Evolutionary conservation across 2,888 invertebrate genomes (phyloP).

Genomic region (Drosophila peninsularis): DNA sequence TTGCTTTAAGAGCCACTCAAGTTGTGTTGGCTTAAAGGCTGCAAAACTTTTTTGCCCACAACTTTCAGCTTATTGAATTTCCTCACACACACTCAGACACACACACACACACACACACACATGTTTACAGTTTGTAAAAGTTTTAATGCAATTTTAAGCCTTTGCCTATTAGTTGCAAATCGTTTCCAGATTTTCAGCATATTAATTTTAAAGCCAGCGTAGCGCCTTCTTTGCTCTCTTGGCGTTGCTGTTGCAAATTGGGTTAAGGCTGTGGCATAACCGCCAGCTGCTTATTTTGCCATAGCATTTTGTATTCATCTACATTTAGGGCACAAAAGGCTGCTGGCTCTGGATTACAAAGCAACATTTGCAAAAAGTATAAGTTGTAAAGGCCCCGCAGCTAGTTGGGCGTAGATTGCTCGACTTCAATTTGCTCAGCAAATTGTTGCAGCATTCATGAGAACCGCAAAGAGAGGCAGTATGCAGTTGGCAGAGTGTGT

Average conservation of each 20-base stretch:
- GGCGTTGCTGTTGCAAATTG: constrained; percentile 56
- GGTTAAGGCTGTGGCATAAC: constrained; percentile 63
- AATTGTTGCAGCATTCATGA: not conserved
- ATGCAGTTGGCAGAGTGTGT: not conserved
- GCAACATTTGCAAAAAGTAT: constrained; percentile 41
- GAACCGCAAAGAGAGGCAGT: not conserved
- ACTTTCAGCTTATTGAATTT: constrained; percentile 73
- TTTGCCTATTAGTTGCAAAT: constrained; percentile 74
- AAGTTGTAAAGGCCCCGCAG: constrained; percentile 25
- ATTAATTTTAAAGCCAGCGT: constrained; percentile 61
- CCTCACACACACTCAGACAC: not conserved
- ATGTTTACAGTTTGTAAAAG: constrained; percentile 53
- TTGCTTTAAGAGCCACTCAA: constrained; percentile 42
- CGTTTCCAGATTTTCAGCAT: constrained; percentile 70
- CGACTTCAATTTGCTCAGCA: constrained; percentile 4
- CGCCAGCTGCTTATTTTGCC: constrained; percentile 15
- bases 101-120: not conserved
- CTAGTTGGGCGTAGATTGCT: not conserved
- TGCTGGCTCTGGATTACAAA: constrained; percentile 56
- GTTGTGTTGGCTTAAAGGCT: constrained; percentile 47
- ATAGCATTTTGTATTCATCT: constrained; percentile 40
- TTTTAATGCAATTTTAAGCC: constrained; percentile 79
- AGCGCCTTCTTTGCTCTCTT: constrained; percentile 12
- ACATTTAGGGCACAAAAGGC: constrained; percentile 12
- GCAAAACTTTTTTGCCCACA: constrained; percentile 54